A percentile compares a stretch with the other conserved stretches of the same genome.
Conservation (phyloP, 2,797 vertebrate genomes). For the Chaunax sp. region DNA sequence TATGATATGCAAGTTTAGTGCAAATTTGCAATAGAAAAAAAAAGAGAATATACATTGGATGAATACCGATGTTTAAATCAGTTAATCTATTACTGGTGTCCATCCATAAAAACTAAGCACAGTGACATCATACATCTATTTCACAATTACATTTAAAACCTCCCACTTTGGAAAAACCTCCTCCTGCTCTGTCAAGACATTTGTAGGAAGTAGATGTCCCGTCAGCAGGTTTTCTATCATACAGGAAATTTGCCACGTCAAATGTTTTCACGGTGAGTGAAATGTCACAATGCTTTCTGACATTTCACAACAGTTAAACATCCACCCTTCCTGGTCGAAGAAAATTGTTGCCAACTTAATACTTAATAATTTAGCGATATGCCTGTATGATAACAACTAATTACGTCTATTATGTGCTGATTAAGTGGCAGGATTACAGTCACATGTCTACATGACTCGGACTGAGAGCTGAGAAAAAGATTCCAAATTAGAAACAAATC, state of each 20-base stretch:
- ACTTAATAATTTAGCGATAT: neutral
- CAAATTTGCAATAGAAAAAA: too few relatives aligned
- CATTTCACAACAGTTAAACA: neutral
- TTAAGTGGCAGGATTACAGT: too few relatives aligned
- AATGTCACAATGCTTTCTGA: neutral
- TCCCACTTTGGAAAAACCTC: slow-evolving; percentile 34
- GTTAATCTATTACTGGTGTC: too few relatives aligned
- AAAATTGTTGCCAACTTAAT: neutral
- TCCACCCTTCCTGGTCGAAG: neutral
- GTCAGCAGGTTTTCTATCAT: neutral
- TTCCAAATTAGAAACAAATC: too few relatives aligned
- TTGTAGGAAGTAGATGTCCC: neutral
- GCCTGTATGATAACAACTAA: neutral
- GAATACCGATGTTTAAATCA: too few relatives aligned
- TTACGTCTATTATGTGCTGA: neutral
- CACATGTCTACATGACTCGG: neutral
- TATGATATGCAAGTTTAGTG: too few relatives aligned
- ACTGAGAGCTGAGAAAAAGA: too few relatives aligned
- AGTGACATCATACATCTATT: too few relatives aligned
- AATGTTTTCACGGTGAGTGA: slow-evolving; percentile 25
- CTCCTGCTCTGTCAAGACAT: neutral
- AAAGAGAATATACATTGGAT: too few relatives aligned
- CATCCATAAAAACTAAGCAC: too few relatives aligned
- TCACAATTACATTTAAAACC: too few relatives aligned
- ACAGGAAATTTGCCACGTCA: neutral